Conservation (phyloP, 2,888 invertebrate species). For the Drosophila gaucha region DNA sequence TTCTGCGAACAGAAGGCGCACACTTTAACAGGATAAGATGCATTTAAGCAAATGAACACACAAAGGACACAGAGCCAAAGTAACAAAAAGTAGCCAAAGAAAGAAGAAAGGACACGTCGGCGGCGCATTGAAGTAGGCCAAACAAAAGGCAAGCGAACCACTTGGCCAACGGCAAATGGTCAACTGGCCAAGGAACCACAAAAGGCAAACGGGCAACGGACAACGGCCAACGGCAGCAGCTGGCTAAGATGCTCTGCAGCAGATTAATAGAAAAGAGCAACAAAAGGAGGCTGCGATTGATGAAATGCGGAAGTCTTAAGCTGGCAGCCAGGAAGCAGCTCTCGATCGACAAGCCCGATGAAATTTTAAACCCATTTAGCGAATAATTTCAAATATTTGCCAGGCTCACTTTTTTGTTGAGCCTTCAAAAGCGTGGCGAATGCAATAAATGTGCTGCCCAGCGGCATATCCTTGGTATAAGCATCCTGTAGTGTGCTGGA, state of each 20-base stretch:
- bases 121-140: conserved; percentile 62
- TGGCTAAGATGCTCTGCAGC: conserved; percentile 48
- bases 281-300: conserved; percentile 27
- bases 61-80: conserved; percentile 42
- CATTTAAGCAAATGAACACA: conserved; percentile 73
- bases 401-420: not conserved
- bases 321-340: conserved; percentile 18
- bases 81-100: conserved; percentile 11
- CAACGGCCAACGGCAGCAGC: conserved; percentile 37
- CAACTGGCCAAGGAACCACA: conserved; percentile 64
- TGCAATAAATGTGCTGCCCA: conserved; percentile 53
- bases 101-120: conserved; percentile 43
- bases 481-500: conserved; percentile 21
- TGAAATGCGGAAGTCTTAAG: conserved; percentile 45
- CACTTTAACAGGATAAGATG: conserved; percentile 77
- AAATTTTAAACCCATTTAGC: conserved; percentile 51
- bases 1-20: conserved; percentile 55
- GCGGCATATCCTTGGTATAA: conserved; percentile 22
- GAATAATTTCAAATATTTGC: conserved; percentile 36
- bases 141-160: conserved; percentile 45
- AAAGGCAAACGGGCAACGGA: conserved; percentile 69
- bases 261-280: conserved; percentile 46
- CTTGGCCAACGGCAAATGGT: conserved; percentile 65
- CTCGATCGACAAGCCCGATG: conserved; percentile 6
- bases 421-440: conserved; percentile 39